Conservation (phyloP, 1,140 invertebrate species). For the Drosophila rufa region DNA sequence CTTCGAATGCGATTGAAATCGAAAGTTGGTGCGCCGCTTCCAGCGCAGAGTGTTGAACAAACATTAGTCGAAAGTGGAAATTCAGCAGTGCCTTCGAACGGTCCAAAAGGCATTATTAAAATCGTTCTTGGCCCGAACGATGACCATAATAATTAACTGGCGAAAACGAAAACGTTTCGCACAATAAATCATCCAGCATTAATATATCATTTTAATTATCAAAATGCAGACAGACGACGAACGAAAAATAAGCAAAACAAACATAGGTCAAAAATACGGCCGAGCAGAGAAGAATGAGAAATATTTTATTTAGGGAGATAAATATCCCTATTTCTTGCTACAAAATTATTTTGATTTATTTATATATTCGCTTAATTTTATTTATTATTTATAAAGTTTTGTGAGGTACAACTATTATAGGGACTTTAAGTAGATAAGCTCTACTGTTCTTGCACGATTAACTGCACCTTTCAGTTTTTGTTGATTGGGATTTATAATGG, state of each 20-base stretch:
- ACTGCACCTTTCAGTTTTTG: background rate
- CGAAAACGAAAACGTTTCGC: constrained; percentile 53
- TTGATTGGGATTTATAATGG: background rate
- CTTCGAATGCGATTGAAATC: constrained; percentile 42
- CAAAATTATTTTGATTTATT: background rate
- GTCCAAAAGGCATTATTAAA: constrained; percentile 17
- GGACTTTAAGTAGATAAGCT: background rate
- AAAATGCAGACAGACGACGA: constrained; percentile 20
- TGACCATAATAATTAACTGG: constrained; percentile 32
- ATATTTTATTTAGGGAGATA: background rate
- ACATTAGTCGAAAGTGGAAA: constrained; percentile 42
- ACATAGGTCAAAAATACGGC: background rate
- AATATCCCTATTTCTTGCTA: background rate
- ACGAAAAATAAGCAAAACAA: constrained; percentile 6
- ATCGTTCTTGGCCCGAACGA: constrained; percentile 56
- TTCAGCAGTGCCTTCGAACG: background rate
- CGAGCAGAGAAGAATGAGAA: background rate
- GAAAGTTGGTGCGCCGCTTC: constrained; percentile 35
- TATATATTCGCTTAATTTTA: background rate
- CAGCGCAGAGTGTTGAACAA: background rate
- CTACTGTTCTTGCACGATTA: background rate
- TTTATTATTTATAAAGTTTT: no score
- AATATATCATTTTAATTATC: constrained; percentile 67
- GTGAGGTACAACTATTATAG: no score
- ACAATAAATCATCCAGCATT: constrained; percentile 58